Base-by-base conservation (phyloP, 1,140 invertebrate genomes). In the Camponotus pennsylvanicus region DNA sequence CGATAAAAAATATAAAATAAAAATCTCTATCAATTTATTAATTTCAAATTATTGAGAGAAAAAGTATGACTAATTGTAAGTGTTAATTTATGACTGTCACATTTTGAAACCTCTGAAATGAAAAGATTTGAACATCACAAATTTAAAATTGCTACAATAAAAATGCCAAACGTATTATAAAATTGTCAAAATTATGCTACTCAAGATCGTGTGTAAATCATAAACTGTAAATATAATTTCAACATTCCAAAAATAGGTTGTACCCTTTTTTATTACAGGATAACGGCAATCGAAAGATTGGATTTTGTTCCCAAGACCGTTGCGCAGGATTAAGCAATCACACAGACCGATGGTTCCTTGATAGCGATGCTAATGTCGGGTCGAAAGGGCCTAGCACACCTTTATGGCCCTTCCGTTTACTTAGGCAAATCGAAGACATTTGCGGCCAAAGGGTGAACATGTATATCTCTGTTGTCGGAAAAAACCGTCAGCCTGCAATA, bases 331-430 rank as follows among this genome's bases (percentile, higher is more conserved):
- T 93, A 93, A 93, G 93, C 92, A 93, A 93, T 93, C 92, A 92
- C 88, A 92, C 86, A 66, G 88, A 84, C 90, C 91, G 93, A 93
- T 94, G 93, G 90, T 89, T 84, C 86, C 88, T 93, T 91, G 93
- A 94, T 94, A 94, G 92, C 89, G 90, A 93, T 93, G 93, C 93
- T 94, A 94, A 94, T 93, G 89, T 92, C 87, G 85, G 85, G 88
- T 87, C 82, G 79, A 86, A 89, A 88, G 86, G 92, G 91, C 91
- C 90, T 84, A 91, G 84, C 89, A 90, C 89, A 89, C 86, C 82
- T 91, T 91, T 91, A 91, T 91, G 85, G 78, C 88, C 88, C 82
- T 90, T 85, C 57, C 89, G 82, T 91, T 91, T 91, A 75, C 85
- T 91, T 91, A 91, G 88, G 90, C 79, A 91, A 91, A 91, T 91